Evolutionary conservation across 2,888 invertebrate species (phyloP).

Genomic region (Acanthococcus lagerstroemiae): DNA sequence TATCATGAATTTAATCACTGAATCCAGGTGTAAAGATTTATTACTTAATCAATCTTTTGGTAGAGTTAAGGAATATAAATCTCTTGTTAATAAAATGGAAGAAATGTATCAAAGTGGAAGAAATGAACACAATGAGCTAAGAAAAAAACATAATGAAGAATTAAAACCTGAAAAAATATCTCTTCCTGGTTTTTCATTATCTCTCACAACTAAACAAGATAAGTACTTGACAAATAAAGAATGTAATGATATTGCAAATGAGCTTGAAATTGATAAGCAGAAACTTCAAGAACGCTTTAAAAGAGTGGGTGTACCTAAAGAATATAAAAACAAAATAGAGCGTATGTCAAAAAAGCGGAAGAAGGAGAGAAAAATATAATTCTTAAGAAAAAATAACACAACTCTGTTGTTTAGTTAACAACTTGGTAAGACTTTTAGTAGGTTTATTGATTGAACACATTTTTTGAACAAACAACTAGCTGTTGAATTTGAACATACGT

Average conservation of each 20-base stretch:
- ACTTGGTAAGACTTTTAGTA: too few relatives aligned
- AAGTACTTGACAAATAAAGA: too few relatives aligned
- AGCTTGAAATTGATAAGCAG: too few relatives aligned
- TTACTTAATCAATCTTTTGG: too few relatives aligned
- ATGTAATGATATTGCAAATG: too few relatives aligned
- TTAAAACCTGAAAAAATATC: constrained; percentile 5
- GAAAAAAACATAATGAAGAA: constrained; percentile 5
- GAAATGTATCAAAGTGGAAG: constrained; percentile 1
- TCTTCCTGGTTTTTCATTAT: background rate
- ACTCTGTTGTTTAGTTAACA: too few relatives aligned
- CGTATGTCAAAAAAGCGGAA: too few relatives aligned
- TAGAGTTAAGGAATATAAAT: constrained; percentile 4
- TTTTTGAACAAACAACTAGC: background rate
- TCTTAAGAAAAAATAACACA: too few relatives aligned
- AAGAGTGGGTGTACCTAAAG: background rate
- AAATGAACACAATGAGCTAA: constrained; percentile 5
- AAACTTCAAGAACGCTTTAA: background rate
- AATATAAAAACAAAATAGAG: constrained; percentile 1
- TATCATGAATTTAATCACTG: too few relatives aligned
- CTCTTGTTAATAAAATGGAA: constrained; percentile 5
- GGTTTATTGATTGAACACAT: background rate
- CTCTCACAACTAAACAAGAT: too few relatives aligned
- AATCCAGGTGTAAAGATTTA: too few relatives aligned
- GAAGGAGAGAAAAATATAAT: too few relatives aligned
- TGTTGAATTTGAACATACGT: background rate